phyloP scores from a whole-genome alignment of 2,888 invertebrate species.

The Synanthedon myopaeformis region DNA sequence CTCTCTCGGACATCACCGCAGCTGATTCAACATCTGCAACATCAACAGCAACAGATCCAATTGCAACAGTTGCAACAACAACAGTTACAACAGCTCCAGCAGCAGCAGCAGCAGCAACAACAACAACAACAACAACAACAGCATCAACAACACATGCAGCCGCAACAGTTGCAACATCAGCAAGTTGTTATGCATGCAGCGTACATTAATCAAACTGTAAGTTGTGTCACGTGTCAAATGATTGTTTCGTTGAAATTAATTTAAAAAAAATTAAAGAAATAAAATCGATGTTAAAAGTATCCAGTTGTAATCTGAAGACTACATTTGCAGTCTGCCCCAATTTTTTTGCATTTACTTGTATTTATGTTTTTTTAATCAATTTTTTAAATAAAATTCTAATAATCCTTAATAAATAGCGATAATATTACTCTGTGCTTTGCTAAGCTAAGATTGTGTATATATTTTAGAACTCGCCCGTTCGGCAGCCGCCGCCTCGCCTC shows the following conservation, averaged over 20 bases:
- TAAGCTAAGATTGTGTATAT: no score
- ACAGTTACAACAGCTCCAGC: conserved; percentile 21
- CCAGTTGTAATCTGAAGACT: no score
- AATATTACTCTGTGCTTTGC: no score
- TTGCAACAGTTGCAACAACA: conserved; percentile 21
- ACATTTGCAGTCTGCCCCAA: no score
- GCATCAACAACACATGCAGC: conserved; percentile 28
- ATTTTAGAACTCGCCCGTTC: conserved; percentile 30
- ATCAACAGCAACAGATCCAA: conserved; percentile 19
- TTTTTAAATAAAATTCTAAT: no score
- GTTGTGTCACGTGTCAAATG: no score
- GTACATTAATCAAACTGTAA: conserved; percentile 56
- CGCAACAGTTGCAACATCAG: conserved; percentile 34
- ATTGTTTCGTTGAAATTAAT: neutral
- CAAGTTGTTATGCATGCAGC: conserved; percentile 62
- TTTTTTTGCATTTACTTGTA: no score
- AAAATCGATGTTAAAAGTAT: no score
- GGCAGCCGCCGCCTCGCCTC: conserved; percentile 38
- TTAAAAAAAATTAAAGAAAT: neutral
- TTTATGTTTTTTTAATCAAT: no score
- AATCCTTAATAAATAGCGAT: no score
- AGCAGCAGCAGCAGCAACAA: conserved; percentile 12
- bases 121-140: conserved; percentile 24
- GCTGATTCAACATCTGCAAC: conserved; percentile 34
- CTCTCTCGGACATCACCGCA: conserved; percentile 26